phyloP scores from a whole-genome alignment of 2,888 invertebrate species.

The Hypolimnas misippus region DNA sequence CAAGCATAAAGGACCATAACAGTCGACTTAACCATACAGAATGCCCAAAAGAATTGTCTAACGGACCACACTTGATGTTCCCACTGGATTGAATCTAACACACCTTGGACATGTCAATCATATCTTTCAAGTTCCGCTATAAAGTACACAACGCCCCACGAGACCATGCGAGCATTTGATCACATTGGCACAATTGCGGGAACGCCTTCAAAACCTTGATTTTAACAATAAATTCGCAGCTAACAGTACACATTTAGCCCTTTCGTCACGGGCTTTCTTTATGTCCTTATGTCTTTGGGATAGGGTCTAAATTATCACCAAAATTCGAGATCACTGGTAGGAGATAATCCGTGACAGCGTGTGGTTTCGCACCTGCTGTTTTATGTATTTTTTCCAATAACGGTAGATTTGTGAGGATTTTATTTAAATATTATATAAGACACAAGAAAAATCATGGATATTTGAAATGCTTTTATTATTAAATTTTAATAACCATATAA shows the following conservation, averaged over 20 bases:
- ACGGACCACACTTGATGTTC: slow-evolving; percentile 44
- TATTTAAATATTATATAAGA: background rate
- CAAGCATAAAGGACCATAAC: background rate
- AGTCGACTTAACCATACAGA: background rate
- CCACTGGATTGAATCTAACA: slow-evolving; percentile 38
- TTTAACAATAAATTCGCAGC: slow-evolving; percentile 29
- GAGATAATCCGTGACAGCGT: slow-evolving; percentile 30
- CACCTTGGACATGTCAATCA: slow-evolving; percentile 54
- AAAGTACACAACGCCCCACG: slow-evolving; percentile 19
- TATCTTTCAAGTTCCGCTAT: slow-evolving; percentile 37
- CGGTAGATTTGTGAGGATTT: slow-evolving; percentile 20
- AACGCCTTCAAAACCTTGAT: slow-evolving; percentile 50
- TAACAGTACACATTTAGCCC: slow-evolving; percentile 38
- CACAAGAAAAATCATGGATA: background rate
- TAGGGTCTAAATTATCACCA: slow-evolving; percentile 6
- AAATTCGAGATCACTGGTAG: background rate
- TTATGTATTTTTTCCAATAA: slow-evolving; percentile 24
- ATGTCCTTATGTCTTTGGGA: background rate
- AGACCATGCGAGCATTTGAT: slow-evolving; percentile 44
- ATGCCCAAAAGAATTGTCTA: slow-evolving; percentile 5
- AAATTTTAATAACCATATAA: too few relatives aligned
- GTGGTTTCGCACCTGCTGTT: slow-evolving; percentile 37
- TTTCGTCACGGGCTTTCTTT: slow-evolving; percentile 11
- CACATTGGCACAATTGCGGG: slow-evolving; percentile 62
- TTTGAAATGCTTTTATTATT: too few relatives aligned